Evolutionary conservation across 1,140 invertebrate genomes (phyloP).

Genomic region (Drosophila rufa): DNA sequence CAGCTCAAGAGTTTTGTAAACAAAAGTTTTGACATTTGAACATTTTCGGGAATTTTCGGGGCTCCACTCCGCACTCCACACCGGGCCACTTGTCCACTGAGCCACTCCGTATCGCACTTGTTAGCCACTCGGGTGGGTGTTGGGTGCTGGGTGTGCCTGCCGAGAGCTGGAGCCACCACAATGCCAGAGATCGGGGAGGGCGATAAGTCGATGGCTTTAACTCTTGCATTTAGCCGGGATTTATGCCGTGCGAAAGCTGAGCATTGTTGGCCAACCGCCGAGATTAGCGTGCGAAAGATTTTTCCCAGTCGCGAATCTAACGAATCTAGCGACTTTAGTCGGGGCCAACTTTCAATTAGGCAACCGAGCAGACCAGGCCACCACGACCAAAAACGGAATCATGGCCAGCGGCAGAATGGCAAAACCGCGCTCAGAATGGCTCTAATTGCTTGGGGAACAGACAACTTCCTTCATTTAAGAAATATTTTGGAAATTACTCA

Average conservation of each 20-base stretch:
- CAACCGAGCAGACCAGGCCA: constrained; percentile 34
- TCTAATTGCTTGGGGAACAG: neutral
- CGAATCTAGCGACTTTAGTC: neutral
- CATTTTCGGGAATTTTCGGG: constrained; percentile 18
- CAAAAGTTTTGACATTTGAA: constrained; percentile 65
- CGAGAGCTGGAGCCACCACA: constrained; percentile 29
- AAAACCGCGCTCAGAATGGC: constrained; percentile 21
- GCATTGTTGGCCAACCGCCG: constrained; percentile 50
- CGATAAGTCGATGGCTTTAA: constrained; percentile 64
- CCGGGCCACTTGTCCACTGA: constrained; percentile 21
- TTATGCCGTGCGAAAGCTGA: constrained; percentile 64
- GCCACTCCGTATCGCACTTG: neutral
- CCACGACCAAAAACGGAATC: constrained; percentile 48
- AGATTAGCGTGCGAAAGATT: constrained; percentile 60
- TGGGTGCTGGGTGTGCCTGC: constrained; percentile 31
- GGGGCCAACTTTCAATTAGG: constrained; percentile 63
- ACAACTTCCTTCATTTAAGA: too few relatives aligned
- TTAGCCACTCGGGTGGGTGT: constrained; percentile 1
- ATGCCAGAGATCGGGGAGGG: constrained; percentile 44
- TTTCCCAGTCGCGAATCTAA: constrained; percentile 7
- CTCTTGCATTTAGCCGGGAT: constrained; percentile 44
- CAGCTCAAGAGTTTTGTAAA: constrained; percentile 46
- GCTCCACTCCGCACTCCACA: constrained; percentile 1
- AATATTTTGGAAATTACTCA: neutral
- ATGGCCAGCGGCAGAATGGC: constrained; percentile 49